These are phyloP conservation scores for Diplazon laetatorius DNA, from an alignment of 2,888 invertebrate species.

Conservation along the genomic window DNA sequence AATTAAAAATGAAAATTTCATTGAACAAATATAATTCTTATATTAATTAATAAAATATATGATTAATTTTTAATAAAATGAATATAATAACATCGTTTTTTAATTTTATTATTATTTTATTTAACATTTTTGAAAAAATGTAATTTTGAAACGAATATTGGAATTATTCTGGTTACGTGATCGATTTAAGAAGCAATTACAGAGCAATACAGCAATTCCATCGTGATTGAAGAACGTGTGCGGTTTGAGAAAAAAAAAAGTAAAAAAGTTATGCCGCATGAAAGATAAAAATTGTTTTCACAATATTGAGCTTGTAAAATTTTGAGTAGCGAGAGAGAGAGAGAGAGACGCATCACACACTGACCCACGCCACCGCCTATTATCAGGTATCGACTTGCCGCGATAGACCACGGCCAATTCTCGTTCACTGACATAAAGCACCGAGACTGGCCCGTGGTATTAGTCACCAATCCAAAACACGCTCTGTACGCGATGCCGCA, in stretches of 20 bases:
- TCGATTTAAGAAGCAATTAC: background rate
- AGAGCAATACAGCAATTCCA: no score
- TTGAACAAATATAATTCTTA: no score
- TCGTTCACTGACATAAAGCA: constrained; percentile 92
- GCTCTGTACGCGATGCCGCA: constrained; percentile 88
- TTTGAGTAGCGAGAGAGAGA: no score
- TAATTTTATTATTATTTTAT: no score
- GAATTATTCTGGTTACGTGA: background rate
- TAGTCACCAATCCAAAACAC: constrained; percentile 96
- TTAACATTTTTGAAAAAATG: background rate
- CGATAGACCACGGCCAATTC: constrained; percentile 94
- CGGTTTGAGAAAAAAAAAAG: no score
- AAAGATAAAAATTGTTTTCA: constrained; percentile 40
- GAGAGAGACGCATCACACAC: constrained; percentile 61
- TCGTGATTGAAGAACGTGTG: no score
- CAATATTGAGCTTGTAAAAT: constrained; percentile 37
- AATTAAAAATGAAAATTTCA: no score
- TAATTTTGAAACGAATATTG: background rate
- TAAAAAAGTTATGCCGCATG: no score
- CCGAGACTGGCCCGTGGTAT: constrained; percentile 90
- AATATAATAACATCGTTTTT: no score
- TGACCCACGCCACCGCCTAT: constrained; percentile 62
- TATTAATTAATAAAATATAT: no score
- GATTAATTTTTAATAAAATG: no score
- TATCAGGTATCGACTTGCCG: constrained; percentile 89